Base-by-base conservation (phyloP, 2,888 invertebrate genomes). In the Psylliodes chrysocephalus region DNA sequence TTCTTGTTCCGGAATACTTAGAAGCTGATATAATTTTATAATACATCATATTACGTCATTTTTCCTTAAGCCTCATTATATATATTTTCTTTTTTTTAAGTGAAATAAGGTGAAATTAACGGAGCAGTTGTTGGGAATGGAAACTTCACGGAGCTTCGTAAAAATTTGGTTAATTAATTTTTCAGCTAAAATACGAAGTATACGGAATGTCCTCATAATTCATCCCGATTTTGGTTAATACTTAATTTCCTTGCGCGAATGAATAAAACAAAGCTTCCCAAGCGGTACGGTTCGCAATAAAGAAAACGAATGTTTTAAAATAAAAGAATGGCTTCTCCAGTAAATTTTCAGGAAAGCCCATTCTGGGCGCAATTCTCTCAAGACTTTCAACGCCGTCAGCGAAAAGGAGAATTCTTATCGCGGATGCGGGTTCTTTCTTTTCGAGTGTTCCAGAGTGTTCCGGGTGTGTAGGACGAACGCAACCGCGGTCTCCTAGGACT, bases 271-370 rank as follows among this genome's bases (percentile, higher is more conserved):
- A 52, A 55, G 60, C 56, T 52, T 28, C 60, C 47, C 42, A 49
- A 64, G 60, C 54, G 60, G 42, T 49, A 40, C 55, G 53, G 51
- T 14, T 30, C 60, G 56, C 60, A 64, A 64, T 67, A 64, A 67
- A 55, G 63, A 61, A 61, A 64, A 64, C 57, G 51, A 61, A 63
- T 61, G 67, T 38, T 61, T 67, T 57, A 63, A 61, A 67, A 66
- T 59, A 57, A 67, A 64, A 66, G 66, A 64, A 61, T 56, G 56
- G 46, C 56, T 51, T 25, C 53, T 40, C 28, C 66, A 61, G 66
- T 71, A 69, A 69, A 71, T 71, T 71, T 67, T 66, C 33, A 54
- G 60, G 40, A 61, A 70, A 68, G 54, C 68, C 63, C 62, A 53
- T 63, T 64, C 65, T 56, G 42, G 63, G 69, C 67, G 54, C 63